Percentiles rank a stretch among this genome's conserved stretches.
phyloP scores from a whole-genome alignment of 2,113 vertebrate species.

The Microcebus lehilahytsara region DNA sequence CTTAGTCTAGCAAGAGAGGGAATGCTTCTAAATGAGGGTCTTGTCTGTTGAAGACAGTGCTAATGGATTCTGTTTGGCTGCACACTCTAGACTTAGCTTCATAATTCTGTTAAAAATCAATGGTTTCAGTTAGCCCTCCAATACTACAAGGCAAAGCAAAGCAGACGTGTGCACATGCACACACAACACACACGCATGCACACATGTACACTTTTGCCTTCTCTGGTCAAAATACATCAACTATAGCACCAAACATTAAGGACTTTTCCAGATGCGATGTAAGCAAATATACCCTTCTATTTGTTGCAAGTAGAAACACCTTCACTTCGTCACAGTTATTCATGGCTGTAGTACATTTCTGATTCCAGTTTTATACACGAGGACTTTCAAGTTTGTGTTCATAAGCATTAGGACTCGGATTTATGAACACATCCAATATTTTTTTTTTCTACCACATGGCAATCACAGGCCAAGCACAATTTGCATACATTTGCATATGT shows the following conservation, averaged over 20 bases:
- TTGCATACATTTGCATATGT: background rate
- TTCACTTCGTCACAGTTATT: background rate
- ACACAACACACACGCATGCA: accelerated
- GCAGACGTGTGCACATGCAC: accelerated
- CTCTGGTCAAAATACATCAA: accelerated
- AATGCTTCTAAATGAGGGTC: accelerated
- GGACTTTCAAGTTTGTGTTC: too few relatives aligned
- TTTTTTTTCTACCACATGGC: too few relatives aligned
- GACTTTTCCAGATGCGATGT: accelerated
- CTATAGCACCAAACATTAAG: accelerated
- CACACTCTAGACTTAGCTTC: background rate
- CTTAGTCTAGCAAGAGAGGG: accelerated
- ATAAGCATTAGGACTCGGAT: background rate
- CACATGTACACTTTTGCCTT: accelerated
- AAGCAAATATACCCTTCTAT: accelerated
- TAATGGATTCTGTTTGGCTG: background rate
- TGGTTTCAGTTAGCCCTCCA: too few relatives aligned
- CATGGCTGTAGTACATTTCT: accelerated
- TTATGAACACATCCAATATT: background rate
- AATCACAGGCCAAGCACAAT: accelerated
- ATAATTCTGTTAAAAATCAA: background rate
- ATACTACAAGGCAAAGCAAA: accelerated
- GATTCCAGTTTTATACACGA: background rate
- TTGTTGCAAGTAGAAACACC: background rate
- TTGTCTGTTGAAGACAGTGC: accelerated